Conservation (phyloP, 2,888 invertebrate genomes). For the Auanema freiburgensis region DNA sequence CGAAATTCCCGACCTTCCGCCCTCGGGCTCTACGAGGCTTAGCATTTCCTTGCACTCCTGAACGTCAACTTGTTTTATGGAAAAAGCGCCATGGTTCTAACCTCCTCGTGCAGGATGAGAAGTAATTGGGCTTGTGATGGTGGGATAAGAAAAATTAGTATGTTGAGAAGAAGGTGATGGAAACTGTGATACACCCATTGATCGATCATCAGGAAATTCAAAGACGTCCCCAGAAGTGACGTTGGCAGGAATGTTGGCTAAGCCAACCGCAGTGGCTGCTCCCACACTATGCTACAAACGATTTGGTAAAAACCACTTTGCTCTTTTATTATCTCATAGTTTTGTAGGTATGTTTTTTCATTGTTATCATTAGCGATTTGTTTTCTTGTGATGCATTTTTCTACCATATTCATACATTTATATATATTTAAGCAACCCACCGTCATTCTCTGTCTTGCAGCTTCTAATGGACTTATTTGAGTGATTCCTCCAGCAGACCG, state of each 20-base stretch:
- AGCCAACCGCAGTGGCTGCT: constrained; percentile 30
- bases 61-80: no score
- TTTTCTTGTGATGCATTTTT: no score
- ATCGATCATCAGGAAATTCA: constrained; percentile 27
- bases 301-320: neutral
- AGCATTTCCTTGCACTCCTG: neutral
- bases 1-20: constrained; percentile 16
- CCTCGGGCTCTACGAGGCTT: constrained; percentile 8
- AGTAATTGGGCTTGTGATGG: constrained; percentile 8
- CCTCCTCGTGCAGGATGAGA: neutral
- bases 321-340: neutral
- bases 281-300: constrained; percentile 29
- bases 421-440: constrained; percentile 8
- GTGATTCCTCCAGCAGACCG: constrained; percentile 10
- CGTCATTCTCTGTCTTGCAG: constrained; percentile 32
- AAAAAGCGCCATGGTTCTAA: no score
- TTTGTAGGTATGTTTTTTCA: neutral
- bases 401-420: no score
- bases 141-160: constrained; percentile 14
- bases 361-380: neutral
- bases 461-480: constrained; percentile 30
- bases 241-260: constrained; percentile 16
- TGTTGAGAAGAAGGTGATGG: constrained; percentile 22
- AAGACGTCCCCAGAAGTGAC: constrained; percentile 22
- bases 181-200: constrained; percentile 11